Base-by-base conservation (phyloP, 1,140 invertebrate species). In the Bombus soroeensis region DNA sequence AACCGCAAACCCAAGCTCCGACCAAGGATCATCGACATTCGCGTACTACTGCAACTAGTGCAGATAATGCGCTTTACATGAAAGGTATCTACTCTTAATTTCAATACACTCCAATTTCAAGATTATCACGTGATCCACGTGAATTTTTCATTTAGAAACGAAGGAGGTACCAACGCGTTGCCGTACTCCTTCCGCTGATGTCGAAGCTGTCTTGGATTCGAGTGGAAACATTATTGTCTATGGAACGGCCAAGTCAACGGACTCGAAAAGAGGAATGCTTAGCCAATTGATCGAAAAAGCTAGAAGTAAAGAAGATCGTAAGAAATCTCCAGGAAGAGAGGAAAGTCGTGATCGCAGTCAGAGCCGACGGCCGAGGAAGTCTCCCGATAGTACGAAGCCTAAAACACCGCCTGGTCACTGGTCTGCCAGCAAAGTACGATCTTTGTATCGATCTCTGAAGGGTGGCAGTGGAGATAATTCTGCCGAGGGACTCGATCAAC, bases 241-340 rank as follows among this genome's bases (percentile, higher is more conserved):
- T 53, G 93, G 92, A 2, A 93, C 92, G 10, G 87, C 93, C 1
- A 94, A 95, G 39, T 90, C 93, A 6, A 77, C 92, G 9, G 95
- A 95, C 28, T 83, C 92, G 9, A 95, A 96, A 79, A 91, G 95
- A 9, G 96, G 96, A 8, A 94, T 96, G 2, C 91, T 96, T 28
- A 96, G 95, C 87, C 96, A 96, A 81, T 85, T 96, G 39, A 96
- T 96, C 9, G 96, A 96, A 39, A 96, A 96, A 89, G 95, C 95
- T 32, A 87, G 95, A 41, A 95, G 94, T 6, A 96, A 96, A 79
- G 96, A 96, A 41, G 95, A 96, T 53, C 90, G 96, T 9, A 96
- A 96, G 72, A 96, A 96, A 82, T 96, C 95, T 1, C 94, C 94
- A 0, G 94, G 94, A 3, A 83, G 94, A 10, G 95, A 95, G 28